Percentiles rank a stretch among this genome's conserved stretches.
Evolutionary conservation across 2,888 invertebrate genomes (phyloP).

Genomic region (Artemia sp.): DNA sequence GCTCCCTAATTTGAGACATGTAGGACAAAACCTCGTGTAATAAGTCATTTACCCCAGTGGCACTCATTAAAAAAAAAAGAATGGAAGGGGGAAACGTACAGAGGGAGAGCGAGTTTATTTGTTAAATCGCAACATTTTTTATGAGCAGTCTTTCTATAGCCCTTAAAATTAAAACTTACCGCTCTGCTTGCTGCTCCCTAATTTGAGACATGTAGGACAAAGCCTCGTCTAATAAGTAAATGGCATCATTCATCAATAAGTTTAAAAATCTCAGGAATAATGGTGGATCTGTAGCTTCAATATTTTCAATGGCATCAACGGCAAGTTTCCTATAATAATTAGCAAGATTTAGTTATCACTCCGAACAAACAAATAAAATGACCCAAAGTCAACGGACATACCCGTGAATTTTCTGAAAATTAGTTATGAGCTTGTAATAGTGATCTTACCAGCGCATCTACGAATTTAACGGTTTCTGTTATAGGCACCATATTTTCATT

Average conservation of each 20-base stretch:
- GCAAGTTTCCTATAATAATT: constrained; percentile 46
- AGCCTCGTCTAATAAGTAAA: constrained; percentile 82
- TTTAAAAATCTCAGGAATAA: constrained; percentile 87
- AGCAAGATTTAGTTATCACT: constrained; percentile 18
- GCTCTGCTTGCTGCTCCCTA: constrained; percentile 56
- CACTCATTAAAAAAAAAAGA: too few relatives aligned
- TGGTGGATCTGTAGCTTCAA: constrained; percentile 78
- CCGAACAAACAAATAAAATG: too few relatives aligned
- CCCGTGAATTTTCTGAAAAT: too few relatives aligned
- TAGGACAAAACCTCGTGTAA: constrained; percentile 77
- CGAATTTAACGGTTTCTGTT: too few relatives aligned
- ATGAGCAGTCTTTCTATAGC: too few relatives aligned
- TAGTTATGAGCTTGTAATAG: too few relatives aligned
- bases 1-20: constrained; percentile 68
- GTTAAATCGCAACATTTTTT: too few relatives aligned
- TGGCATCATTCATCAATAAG: constrained; percentile 90
- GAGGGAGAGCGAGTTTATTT: too few relatives aligned
- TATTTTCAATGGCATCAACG: constrained; percentile 58
- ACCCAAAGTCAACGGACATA: too few relatives aligned
- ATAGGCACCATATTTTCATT: too few relatives aligned
- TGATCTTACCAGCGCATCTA: too few relatives aligned
- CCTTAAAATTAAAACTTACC: constrained; percentile 35
- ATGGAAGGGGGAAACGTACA: too few relatives aligned
- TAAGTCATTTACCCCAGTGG: constrained; percentile 55
- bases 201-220: constrained; percentile 73